Base-by-base conservation (phyloP, 1,140 invertebrate species). In the Euschistus heros region DNA sequence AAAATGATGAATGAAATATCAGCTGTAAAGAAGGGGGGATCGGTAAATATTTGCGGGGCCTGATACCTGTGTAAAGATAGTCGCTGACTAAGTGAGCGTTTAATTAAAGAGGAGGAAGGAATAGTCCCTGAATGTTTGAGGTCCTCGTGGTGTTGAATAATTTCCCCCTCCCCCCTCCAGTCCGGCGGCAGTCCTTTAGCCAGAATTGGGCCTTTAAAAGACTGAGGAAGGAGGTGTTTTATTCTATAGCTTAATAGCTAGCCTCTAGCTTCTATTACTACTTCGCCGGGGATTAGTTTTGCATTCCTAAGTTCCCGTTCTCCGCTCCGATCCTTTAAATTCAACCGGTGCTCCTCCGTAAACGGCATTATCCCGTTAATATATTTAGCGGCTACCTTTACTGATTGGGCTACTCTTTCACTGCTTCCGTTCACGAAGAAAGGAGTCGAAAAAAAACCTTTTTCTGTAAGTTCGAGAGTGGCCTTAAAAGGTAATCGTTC, bases 341-440 rank as follows among this genome's bases (percentile, higher is more conserved):
- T 50, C 47, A 50, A 50, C 47, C n/a, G 22, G 22, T 18, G 47
- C 47, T 13, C 22, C n/a, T n/a, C 47, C 22, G n/a, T 50, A 50
- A 50, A 50, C 47, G 47, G 47, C 47, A 50, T 50, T 50, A 50
- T 50, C 8, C 47, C 47, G 47, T 50, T 50, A 50, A 50, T 50
- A 50, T 50, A 50, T 50, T 50, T 50, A 50, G 14, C 47, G 10
- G 5, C 6, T 6, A 22, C n/a, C 22, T 50, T 50, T 50, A 22
- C 47, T 50, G 47, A 50, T 50, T 50, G 47, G 8, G 0, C 47
- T 50, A 2, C 47, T 50, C 17, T 14, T 50, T 22, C 22, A 18
- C 22, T 50, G 10, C 14, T 50, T 6, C 17, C 1, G 6, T n/a
- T 22, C 47, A 8, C n/a, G 10, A 37, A 37, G 33, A 37, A 37